These are phyloP conservation scores for Drosophila kanapiae DNA, from an alignment of 1,140 invertebrate species.

Conservation along the genomic window DNA sequence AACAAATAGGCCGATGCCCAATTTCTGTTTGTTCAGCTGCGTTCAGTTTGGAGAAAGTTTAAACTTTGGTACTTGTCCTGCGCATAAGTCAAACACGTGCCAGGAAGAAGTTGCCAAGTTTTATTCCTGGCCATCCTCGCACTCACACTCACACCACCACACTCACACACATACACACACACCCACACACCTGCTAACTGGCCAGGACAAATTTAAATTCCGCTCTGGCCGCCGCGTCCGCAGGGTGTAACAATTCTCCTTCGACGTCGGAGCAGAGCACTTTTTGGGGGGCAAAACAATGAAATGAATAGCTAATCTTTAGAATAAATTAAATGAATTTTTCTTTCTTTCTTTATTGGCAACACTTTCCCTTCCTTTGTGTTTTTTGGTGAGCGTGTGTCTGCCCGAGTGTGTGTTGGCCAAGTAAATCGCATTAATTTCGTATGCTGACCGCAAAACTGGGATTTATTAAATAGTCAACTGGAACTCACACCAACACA, in stretches of 20 bases:
- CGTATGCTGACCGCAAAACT: constrained; percentile 81
- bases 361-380: constrained; percentile 26
- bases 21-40: constrained; percentile 9
- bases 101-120: constrained; percentile 56
- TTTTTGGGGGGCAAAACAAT: constrained; percentile 32
- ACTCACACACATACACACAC: constrained; percentile 26
- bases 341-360: constrained; percentile 53
- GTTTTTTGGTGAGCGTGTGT: not conserved
- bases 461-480: constrained; percentile 82
- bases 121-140: constrained; percentile 38
- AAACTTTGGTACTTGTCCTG: constrained; percentile 68
- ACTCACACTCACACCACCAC: constrained; percentile 14
- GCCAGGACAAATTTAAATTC: constrained; percentile 65
- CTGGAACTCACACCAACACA: constrained; percentile 52
- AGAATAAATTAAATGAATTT: constrained; percentile 82
- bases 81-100: constrained; percentile 80
- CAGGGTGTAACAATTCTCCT: constrained; percentile 68
- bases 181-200: constrained; percentile 64
- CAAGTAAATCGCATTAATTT: constrained; percentile 82
- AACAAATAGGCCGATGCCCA: not conserved
- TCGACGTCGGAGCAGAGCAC: constrained; percentile 19
- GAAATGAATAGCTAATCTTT: constrained; percentile 82
- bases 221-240: constrained; percentile 52
- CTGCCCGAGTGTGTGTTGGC: constrained; percentile 15
- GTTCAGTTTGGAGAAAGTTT: constrained; percentile 64